A percentile compares a stretch with the other conserved stretches of the same genome.
Conservation (phyloP, 2,113 vertebrate genomes). For the Sinocyclocheilus maitianheensis region DNA sequence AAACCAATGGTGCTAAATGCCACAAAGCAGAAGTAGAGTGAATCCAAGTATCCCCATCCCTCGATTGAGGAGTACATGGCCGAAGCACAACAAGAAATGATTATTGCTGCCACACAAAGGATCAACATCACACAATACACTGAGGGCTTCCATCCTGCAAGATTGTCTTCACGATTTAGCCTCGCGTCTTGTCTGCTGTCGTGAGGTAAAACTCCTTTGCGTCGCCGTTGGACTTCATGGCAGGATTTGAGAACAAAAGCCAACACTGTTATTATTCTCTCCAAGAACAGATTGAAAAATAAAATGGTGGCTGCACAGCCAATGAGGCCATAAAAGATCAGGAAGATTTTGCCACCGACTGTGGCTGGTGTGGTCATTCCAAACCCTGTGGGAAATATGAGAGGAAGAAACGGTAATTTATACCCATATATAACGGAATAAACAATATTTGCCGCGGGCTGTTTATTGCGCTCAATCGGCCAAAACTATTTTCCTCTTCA, state of each 20-base stretch:
- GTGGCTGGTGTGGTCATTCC: conserved; percentile 97
- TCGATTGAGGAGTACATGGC: conserved; percentile 89
- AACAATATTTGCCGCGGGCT: background rate
- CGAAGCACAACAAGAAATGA: conserved; percentile 92
- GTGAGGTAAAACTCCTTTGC: conserved; percentile 76
- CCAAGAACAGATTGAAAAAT: conserved; percentile 97
- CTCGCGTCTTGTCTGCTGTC: conserved; percentile 51
- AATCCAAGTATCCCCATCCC: conserved; percentile 95
- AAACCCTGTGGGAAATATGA: conserved; percentile 80
- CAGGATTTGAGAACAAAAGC: conserved; percentile 86
- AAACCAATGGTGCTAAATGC: conserved; percentile 98
- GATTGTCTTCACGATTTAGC: conserved; percentile 67
- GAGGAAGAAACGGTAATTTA: conserved; percentile 1
- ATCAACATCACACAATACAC: conserved; percentile 97
- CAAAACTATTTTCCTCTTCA: background rate
- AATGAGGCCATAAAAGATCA: conserved; percentile 93
- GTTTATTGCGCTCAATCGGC: background rate
- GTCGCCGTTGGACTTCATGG: conserved; percentile 79
- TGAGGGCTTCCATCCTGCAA: conserved; percentile 92
- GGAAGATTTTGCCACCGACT: conserved; percentile 89
- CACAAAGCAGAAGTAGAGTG: conserved; percentile 97
- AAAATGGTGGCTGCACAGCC: conserved; percentile 94
- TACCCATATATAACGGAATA: background rate
- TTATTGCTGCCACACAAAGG: conserved; percentile 84
- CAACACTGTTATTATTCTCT: conserved; percentile 92